Conservation (phyloP, 1,140 invertebrate species). For the Onthophagus taurus region DNA sequence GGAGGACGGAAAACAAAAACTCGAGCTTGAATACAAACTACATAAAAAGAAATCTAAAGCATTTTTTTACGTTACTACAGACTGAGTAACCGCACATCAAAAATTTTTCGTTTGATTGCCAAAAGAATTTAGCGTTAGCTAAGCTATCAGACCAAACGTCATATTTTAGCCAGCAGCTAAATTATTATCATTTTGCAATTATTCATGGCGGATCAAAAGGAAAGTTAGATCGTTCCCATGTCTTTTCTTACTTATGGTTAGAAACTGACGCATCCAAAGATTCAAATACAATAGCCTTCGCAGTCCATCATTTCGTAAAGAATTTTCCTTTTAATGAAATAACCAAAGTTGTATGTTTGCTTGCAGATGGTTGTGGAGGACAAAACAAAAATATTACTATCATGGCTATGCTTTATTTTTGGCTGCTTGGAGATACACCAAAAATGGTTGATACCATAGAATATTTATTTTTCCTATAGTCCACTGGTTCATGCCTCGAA, state of each 20-base stretch:
- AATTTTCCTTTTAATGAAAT: conserved; percentile 10
- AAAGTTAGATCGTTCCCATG: conserved; percentile 7
- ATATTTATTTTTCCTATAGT: conserved; percentile 24
- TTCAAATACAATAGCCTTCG: conserved; percentile 9
- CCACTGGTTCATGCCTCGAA: conserved; percentile 28
- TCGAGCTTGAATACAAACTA: conserved; percentile 3
- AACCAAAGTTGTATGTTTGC: conserved; percentile 17
- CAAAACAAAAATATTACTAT: conserved; percentile 28
- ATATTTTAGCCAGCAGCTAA: conserved; percentile 8
- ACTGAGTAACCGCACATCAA: background rate
- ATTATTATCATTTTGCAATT: conserved; percentile 11
- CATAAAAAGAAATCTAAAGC: conserved; percentile 5
- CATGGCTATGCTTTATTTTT: conserved; percentile 14
- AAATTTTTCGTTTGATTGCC: conserved; percentile 2
- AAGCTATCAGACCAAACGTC: conserved; percentile 6
- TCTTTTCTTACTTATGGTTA: conserved; percentile 12
- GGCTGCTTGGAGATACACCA: conserved; percentile 7
- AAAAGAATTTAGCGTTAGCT: conserved; percentile 1
- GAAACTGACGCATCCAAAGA: conserved; percentile 10
- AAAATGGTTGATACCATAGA: conserved; percentile 11
- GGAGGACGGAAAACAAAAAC: background rate
- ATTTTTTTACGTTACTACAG: conserved; percentile 1
- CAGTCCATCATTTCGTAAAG: conserved; percentile 9
- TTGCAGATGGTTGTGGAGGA: conserved; percentile 25
- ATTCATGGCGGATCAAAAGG: conserved; percentile 5